Evolutionary conservation across 2,888 invertebrate genomes (phyloP), one percentile per base, ranked within the genome.

Genomic region (Nudaria mundana): DNA sequence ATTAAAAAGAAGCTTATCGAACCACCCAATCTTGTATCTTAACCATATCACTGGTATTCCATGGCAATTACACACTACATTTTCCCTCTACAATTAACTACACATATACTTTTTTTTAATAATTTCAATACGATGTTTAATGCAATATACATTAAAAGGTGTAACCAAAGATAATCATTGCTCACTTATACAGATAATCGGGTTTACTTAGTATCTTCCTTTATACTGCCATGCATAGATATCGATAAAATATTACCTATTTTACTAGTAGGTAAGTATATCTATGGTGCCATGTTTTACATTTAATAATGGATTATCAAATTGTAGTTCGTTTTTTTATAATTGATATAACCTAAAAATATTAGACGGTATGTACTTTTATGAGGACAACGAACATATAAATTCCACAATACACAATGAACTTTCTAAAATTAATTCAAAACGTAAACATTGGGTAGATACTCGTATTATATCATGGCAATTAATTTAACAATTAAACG

Each of bases 401-500:
- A 37, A 25, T 12, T 15, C 8, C 10, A 33, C 44, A 45, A 59
- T 49, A 50, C 48, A 52, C 45, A 61, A 63, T 47, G 53, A 48
- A 56, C 52, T 51, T 55, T 59, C 65, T 69, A 66, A 65, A 62
- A 60, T 59, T 62, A 63, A 61, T 57, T 54, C 40, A 39, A 40
- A 33, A 48, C 50, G 41, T 62, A 63, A 66, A 61, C 57, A 66
- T 38, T n/a, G n/a, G n/a, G n/a, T n/a, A n/a, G n/a, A n/a, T n/a
- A n/a, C n/a, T n/a, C n/a, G n/a, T 44, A 49, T 56, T 65, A 70
- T 68, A 70, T 74, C 71, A 69, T 51, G 43, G 52, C 70, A 76
- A 78, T 79, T 76, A 79, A 73, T 64, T 54, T 58, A 62, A 71
- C 69, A 76, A 72, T 71, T 69, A 71, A 64, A 71, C 60, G 71